Evolutionary conservation across 2,797 vertebrate species (phyloP).

Genomic region (Micrastur ruficollis): DNA sequence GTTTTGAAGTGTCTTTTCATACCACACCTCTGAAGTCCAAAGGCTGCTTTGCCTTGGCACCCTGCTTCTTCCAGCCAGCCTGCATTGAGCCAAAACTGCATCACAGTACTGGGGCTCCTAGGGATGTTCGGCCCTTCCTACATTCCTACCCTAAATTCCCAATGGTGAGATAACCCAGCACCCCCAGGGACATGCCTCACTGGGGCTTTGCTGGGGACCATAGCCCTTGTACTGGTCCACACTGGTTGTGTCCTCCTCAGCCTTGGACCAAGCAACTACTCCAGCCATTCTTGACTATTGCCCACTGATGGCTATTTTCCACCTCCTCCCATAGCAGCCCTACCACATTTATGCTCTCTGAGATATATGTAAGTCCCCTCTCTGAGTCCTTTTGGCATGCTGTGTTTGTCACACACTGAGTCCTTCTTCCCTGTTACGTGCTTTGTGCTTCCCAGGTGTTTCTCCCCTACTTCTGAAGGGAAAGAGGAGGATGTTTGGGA

Average conservation of each 20-base stretch:
- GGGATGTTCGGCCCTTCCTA: neutral
- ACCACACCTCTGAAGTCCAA: neutral
- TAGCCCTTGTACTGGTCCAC: neutral
- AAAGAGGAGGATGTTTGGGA: neutral
- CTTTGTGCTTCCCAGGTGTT: neutral
- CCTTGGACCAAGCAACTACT: neutral
- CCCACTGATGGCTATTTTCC: neutral
- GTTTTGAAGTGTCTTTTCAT: neutral
- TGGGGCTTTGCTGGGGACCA: neutral
- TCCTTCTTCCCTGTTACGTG: neutral
- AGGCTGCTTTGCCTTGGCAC: neutral
- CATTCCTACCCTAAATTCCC: neutral
- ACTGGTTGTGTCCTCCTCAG: neutral
- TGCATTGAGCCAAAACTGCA: neutral
- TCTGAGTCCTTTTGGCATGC: accelerated
- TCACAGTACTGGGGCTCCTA: accelerated
- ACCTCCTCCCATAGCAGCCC: neutral
- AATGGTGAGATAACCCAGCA: neutral
- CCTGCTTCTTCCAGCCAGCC: neutral
- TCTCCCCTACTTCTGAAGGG: neutral
- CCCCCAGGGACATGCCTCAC: accelerated
- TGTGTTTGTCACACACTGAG: neutral
- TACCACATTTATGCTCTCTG: neutral
- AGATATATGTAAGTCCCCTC: neutral
- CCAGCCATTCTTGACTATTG: neutral